Conservation (phyloP, 1,140 invertebrate species). For the Brachionus manjavacas region DNA sequence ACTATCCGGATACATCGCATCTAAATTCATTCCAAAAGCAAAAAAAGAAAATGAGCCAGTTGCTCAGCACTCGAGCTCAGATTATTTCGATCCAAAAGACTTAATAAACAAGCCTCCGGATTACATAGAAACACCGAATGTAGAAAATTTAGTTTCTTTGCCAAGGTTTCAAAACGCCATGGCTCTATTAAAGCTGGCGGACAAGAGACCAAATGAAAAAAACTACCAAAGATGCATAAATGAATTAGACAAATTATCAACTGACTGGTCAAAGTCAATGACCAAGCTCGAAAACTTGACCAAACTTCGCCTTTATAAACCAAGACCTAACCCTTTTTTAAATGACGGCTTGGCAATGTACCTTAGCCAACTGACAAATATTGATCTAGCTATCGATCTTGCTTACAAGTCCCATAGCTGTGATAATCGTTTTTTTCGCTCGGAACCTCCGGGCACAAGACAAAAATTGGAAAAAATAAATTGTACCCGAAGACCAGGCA, state of each 20-base stretch:
- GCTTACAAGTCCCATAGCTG: neutral
- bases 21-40: neutral
- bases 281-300: constrained; percentile 12
- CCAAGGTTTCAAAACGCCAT: constrained; percentile 22
- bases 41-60: neutral
- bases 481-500: neutral
- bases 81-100: neutral
- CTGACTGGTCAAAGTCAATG: neutral
- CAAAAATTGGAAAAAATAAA: constrained; percentile 16
- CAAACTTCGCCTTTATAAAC: neutral
- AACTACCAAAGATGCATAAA: neutral
- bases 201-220: neutral
- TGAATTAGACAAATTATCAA: constrained; percentile 16
- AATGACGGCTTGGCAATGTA: constrained; percentile 17
- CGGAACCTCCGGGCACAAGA: constrained; percentile 9
- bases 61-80: neutral
- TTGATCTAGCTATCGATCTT: constrained; percentile 8
- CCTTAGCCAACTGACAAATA: neutral
- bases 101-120: neutral
- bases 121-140: neutral
- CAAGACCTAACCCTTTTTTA: constrained; percentile 11
- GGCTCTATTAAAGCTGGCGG: neutral
- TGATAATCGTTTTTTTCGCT: constrained; percentile 27
- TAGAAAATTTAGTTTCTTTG: constrained; percentile 25
- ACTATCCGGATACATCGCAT: neutral